Evolutionary conservation across 1,140 invertebrate species (phyloP), one percentile per base, ranked within the genome.

Genomic region (Psilanteris sp.): DNA sequence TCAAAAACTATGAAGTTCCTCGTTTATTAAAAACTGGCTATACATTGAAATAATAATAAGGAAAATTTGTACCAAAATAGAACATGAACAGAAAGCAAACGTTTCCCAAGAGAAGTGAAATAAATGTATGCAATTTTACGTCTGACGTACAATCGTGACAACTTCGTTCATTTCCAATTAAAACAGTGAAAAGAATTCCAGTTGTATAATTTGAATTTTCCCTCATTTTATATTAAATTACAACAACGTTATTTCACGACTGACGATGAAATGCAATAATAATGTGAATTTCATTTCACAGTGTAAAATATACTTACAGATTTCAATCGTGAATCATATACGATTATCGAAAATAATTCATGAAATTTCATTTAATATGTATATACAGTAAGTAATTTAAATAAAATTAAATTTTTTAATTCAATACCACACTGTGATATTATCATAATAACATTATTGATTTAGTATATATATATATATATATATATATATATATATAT

Each of bases 151-250:
- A 66, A 54, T 54, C 54, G 37, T 44, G 29, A 34, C 61, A 50
- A 54, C 24, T 41, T 11, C 5, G 37, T 54, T 48, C 46, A 44
- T 36, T 66, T 66, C 27, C 61, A 54, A 66, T 66, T 66, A 54
- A 66, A 54, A 34, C 7, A 9, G 11, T 43, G 29, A 50, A 66
- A 66, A 66, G 46, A 54, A 54, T 54, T 52, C 3, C 32, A 11
- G 14, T 1, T 13, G 41, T 61, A 29, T n/a, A 29, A 48, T 61
- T 50, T 50, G 34, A 41, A 52, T 64, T 52, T 43, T 1, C 34
- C 44, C 32, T 31, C 59, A 44, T 32, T 57, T 57, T 43, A 14
- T 39, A 57, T 57, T 32, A 43, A 32, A 57, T 43, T 29, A 43
- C 24, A 9, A 24, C 24, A 31, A 5, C 10, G 44, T 22, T 39